Conservation (phyloP, 2,888 invertebrate genomes). For the Phytoseiulus persimilis region DNA sequence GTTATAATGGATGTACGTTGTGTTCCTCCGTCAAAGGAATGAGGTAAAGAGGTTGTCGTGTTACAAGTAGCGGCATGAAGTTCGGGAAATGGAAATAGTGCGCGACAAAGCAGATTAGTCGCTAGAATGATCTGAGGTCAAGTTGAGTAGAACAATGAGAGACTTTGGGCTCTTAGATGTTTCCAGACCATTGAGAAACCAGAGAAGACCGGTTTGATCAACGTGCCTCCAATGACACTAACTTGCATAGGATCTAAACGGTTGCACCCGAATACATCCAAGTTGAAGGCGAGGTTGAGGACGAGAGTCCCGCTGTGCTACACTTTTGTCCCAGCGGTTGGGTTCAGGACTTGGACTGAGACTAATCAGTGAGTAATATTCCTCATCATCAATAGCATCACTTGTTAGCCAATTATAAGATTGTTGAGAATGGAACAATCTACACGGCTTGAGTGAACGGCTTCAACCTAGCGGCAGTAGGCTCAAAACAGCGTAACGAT, state of each 20-base stretch:
- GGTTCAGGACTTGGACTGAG: background rate
- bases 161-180: background rate
- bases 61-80: too few relatives aligned
- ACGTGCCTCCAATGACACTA: background rate
- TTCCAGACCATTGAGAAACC: background rate
- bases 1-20: background rate
- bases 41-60: background rate
- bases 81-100: background rate
- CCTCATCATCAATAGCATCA: background rate
- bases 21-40: background rate
- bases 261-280: background rate
- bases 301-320: background rate
- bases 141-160: background rate
- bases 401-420: background rate
- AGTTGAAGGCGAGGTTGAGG: background rate
- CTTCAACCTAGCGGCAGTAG: background rate
- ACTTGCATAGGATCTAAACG: background rate
- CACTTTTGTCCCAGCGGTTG: background rate
- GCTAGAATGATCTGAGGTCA: background rate
- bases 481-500: background rate
- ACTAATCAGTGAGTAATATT: background rate
- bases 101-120: background rate
- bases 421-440: background rate
- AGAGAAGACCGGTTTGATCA: background rate
- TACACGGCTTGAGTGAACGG: background rate